phyloP scores from a whole-genome alignment of 2,797 vertebrate species.

The Microctenopoma steveboyesi region DNA sequence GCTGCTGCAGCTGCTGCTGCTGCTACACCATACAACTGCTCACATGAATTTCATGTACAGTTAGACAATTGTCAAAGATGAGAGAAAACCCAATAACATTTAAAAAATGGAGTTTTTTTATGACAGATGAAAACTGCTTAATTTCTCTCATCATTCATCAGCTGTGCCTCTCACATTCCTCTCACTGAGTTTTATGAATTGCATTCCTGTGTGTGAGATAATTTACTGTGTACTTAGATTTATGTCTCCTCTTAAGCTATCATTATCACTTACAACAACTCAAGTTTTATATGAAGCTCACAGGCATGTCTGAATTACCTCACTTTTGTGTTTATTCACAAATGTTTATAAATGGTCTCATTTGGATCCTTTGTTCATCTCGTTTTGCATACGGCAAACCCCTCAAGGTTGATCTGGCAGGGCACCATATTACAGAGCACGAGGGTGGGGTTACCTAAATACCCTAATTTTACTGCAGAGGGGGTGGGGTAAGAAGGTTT shows the following conservation, averaged over 20 bases:
- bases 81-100: constrained; percentile 20
- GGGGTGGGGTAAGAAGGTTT: constrained; percentile 63
- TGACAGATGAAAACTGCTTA: constrained; percentile 25
- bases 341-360: constrained; percentile 18
- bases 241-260: constrained; percentile 56
- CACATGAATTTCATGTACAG: constrained; percentile 20
- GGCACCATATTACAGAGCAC: constrained; percentile 59
- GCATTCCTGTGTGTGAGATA: constrained; percentile 58
- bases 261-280: constrained; percentile 56
- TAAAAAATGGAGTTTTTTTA: constrained; percentile 16
- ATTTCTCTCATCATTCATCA: constrained; percentile 47
- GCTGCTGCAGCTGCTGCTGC: constrained; percentile 35
- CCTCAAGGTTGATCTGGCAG: constrained; percentile 74
- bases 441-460: constrained; percentile 77
- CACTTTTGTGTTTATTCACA: constrained; percentile 46
- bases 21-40: constrained; percentile 29
- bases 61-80: constrained; percentile 20
- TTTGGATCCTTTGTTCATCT: constrained; percentile 25
- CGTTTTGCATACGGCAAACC: constrained; percentile 64
- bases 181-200: constrained; percentile 69
- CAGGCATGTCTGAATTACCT: constrained; percentile 56
- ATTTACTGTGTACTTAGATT: constrained; percentile 65
- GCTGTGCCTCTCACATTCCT: constrained; percentile 7
- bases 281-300: constrained; percentile 36
- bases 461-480: constrained; percentile 68